Conservation (phyloP, 1,140 invertebrate species). For the Zaprionus inermis region DNA sequence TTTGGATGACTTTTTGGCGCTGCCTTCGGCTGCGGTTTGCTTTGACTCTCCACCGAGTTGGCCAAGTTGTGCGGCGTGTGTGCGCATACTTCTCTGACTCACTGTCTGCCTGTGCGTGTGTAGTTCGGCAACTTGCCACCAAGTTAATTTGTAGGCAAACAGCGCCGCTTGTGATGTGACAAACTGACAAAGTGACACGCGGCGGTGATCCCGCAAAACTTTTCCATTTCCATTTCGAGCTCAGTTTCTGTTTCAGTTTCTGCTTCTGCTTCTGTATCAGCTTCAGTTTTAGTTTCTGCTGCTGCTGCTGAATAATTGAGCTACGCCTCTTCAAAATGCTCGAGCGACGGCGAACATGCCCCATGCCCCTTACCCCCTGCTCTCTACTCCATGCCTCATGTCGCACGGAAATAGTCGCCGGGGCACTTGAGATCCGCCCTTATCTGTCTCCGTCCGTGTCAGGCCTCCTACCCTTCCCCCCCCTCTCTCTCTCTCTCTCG, state of each 20-base stretch:
- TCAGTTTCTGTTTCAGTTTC: slow-evolving; percentile 1
- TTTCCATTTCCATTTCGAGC: slow-evolving; percentile 23
- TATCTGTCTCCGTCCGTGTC: slow-evolving; percentile 12
- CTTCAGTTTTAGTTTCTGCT: slow-evolving; percentile 38
- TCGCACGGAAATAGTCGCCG: slow-evolving; percentile 9
- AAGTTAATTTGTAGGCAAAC: slow-evolving; percentile 50
- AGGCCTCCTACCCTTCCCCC: not conserved
- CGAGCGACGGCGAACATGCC: too few relatives aligned
- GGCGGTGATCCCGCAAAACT: slow-evolving; percentile 26
- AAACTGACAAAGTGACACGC: slow-evolving; percentile 68
- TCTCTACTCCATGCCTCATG: too few relatives aligned
- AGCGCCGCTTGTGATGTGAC: slow-evolving; percentile 28
- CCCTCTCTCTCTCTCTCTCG: not conserved
- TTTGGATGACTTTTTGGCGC: slow-evolving; percentile 58
- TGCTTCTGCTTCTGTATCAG: slow-evolving; percentile 14
- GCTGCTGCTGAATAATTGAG: slow-evolving; percentile 71
- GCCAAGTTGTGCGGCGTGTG: not conserved
- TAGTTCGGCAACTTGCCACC: slow-evolving; percentile 38
- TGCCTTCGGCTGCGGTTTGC: slow-evolving; percentile 37
- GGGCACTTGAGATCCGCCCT: slow-evolving; percentile 37
- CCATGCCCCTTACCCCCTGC: too few relatives aligned
- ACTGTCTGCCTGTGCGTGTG: not conserved
- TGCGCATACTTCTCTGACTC: not conserved
- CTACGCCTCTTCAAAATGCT: slow-evolving; percentile 21
- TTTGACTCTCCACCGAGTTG: slow-evolving; percentile 10